phyloP scores from a whole-genome alignment of 2,888 invertebrate species.

The Aromia moschata region DNA sequence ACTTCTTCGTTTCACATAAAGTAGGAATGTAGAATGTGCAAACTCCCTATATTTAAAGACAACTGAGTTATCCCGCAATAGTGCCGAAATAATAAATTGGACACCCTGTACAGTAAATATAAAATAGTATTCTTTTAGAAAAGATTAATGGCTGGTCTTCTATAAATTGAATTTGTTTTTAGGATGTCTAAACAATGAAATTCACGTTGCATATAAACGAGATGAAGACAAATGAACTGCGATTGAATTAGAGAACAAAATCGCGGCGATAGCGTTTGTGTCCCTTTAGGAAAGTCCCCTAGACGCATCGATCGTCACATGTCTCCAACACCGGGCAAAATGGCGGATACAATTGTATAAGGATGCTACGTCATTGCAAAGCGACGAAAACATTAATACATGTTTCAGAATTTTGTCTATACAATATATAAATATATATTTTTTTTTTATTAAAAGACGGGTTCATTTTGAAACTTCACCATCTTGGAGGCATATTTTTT shows the following conservation, averaged over 20 bases:
- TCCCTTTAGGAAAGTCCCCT: constrained; percentile 48
- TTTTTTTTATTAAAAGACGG: too few species aligned
- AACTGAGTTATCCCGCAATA: too few species aligned
- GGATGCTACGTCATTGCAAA: constrained; percentile 22
- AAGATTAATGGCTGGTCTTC: background rate
- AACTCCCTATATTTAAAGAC: too few species aligned
- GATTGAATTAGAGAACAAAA: constrained; percentile 45
- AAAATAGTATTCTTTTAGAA: background rate
- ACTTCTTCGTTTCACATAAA: too few species aligned
- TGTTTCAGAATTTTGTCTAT: too few species aligned
- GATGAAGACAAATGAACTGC: constrained; percentile 55
- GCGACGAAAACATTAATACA: too few species aligned
- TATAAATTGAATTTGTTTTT: constrained; percentile 4
- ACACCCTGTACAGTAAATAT: background rate
- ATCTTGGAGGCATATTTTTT: too few species aligned
- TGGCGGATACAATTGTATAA: constrained; percentile 49
- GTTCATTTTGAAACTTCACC: too few species aligned
- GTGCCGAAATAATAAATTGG: too few species aligned
- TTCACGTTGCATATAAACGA: constrained; percentile 31
- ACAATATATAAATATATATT: too few species aligned
- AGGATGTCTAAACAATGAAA: constrained; percentile 11
- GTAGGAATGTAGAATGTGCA: too few species aligned
- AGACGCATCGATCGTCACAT: constrained; percentile 60
- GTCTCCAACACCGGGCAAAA: constrained; percentile 62
- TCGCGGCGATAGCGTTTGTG: constrained; percentile 49